phyloP scores from a whole-genome alignment of 2,888 invertebrate genomes.

The Caenorhabditis panamensis region DNA sequence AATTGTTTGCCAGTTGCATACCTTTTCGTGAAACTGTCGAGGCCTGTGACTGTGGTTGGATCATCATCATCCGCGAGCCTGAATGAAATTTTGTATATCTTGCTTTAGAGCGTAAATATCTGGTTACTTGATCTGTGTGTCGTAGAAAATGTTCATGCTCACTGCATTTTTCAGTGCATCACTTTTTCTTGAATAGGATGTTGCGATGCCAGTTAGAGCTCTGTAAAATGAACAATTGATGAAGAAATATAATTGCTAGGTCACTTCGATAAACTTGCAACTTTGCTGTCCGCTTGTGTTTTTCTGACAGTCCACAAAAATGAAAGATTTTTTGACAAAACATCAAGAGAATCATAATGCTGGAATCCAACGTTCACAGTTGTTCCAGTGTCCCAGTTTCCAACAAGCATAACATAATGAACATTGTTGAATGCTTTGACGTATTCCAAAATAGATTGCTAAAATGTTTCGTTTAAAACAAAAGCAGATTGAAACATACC shows the following conservation, averaged over 20 bases:
- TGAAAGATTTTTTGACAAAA: not conserved
- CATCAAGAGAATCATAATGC: slow-evolving; percentile 10
- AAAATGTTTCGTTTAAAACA: not conserved
- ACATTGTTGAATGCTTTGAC: slow-evolving; percentile 18
- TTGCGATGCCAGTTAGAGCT: not conserved
- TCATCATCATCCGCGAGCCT: slow-evolving; percentile 21
- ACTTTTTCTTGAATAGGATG: not conserved
- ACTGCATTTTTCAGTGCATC: not conserved
- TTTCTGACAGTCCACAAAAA: slow-evolving; percentile 1
- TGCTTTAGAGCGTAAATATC: not conserved
- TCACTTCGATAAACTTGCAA: slow-evolving; percentile 4
- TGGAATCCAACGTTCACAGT: not conserved
- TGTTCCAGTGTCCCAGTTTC: slow-evolving; percentile 1
- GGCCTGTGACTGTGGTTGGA: not conserved
- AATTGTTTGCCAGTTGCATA: too few relatives aligned
- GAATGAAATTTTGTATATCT: not conserved
- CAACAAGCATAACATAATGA: slow-evolving; percentile 19
- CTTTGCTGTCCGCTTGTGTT: not conserved
- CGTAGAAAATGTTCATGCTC: slow-evolving; percentile 50
- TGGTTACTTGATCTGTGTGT: slow-evolving; percentile 37
- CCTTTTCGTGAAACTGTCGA: slow-evolving; percentile 35
- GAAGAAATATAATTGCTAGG: not conserved
- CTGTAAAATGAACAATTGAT: not conserved
- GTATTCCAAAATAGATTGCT: slow-evolving; percentile 22
- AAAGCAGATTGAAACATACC: slow-evolving; percentile 13